Base-by-base conservation (phyloP, 2,113 vertebrate genomes). In the Psettodes erumei region DNA sequence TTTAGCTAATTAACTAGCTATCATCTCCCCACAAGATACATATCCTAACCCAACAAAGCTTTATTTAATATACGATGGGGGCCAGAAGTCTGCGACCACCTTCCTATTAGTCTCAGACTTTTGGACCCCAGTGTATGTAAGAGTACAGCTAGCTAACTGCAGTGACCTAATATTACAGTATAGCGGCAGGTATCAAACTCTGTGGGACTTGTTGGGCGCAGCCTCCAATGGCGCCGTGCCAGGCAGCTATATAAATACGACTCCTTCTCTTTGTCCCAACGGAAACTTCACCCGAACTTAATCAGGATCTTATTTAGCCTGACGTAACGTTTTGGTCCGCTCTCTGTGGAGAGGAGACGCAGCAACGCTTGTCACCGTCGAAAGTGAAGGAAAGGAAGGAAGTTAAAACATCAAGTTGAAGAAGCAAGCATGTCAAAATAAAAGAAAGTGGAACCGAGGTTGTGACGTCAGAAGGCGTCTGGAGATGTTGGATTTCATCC, bases 201-300 rank as follows among this genome's bases (percentile, higher is more conserved):
- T 61, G 64, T 69, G 62, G 27, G 42, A 43, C 53, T 32, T 28
- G 16, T 11, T 56, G 51, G 50, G 15, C 8, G 15, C 15, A 75
- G 35, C 56, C 60, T 60, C 59, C 23, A 13, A 0, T 53, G 59
- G 47, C 42, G 38, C 53, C 10, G 27, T 42, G 45, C 27, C 54
- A 50, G 25, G 2, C 3, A 8, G 43, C 30, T 33, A 3, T 54
- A 55, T 50, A n/a, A 50, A 63, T 27, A 53, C 54, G 2, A n/a
- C 5, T 5, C n/a, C 37, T 25, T 32, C 8, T 64, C 30, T n/a
- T n/a, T n/a, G 69, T 21, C 48, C 47, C 35, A 3, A 9, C 12
- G 10, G 6, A 21, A 59, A 54, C 51, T 23, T 16, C 8, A 65
- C 50, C 7, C 1, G 12, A 3, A 43, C 10, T 19, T 37, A 28